Evolutionary conservation across 2,888 invertebrate genomes (phyloP).

Genomic region (Epistrophe grossulariae): DNA sequence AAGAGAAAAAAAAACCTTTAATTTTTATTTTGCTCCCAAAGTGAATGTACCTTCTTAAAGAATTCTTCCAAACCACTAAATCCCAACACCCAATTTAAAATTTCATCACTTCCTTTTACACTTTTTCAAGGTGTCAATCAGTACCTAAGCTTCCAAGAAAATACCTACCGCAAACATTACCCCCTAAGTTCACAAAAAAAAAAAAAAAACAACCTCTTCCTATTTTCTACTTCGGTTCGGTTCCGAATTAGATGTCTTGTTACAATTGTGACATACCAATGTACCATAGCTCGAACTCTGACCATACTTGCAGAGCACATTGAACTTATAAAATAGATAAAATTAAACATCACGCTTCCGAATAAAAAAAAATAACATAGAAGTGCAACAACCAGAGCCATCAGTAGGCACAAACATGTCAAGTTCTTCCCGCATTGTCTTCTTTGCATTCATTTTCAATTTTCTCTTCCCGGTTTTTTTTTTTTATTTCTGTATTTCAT

Average conservation of each 20-base stretch:
- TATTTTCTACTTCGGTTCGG: neutral
- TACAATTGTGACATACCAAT: conserved; percentile 53
- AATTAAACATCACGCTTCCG: conserved; percentile 56
- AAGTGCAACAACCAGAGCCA: conserved; percentile 64
- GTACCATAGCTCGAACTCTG: conserved; percentile 64
- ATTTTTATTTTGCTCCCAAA: neutral
- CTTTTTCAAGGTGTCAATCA: conserved; percentile 14
- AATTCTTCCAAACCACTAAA: neutral
- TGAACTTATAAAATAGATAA: conserved; percentile 71
- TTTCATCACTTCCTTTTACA: neutral
- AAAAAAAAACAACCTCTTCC: too few relatives aligned
- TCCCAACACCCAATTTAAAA: neutral
- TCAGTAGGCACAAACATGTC: conserved; percentile 49
- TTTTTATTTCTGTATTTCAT: conserved; percentile 11
- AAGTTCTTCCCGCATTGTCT: conserved; percentile 70
- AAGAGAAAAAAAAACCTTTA: too few relatives aligned
- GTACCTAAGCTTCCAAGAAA: neutral
- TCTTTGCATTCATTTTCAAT: conserved; percentile 19
- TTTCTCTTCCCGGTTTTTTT: conserved; percentile 21
- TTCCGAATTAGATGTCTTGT: conserved; percentile 12
- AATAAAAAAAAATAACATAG: conserved; percentile 47
- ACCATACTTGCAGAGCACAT: conserved; percentile 56
- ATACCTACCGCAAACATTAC: conserved; percentile 6
- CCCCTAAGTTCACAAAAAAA: neutral
- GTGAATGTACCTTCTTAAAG: neutral